Evolutionary conservation across 1,140 invertebrate species (phyloP), one percentile per base, ranked within the genome.

Genomic region (Panulirus ornatus): DNA sequence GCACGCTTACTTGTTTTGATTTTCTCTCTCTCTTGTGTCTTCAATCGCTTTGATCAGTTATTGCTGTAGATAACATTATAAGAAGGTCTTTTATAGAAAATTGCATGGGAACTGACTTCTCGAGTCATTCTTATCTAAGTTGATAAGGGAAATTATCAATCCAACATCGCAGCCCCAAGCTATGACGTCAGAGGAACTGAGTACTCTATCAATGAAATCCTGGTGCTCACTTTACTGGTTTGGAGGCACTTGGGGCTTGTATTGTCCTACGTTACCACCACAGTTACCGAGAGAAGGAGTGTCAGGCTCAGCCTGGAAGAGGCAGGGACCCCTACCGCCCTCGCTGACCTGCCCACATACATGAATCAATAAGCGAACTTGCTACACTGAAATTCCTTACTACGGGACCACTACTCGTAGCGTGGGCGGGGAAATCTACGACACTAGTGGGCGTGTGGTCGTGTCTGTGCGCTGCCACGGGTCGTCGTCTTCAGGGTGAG

Each of bases 131-230:
- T 34, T 16, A 9, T 16, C 0, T 47, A 38, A n/a, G n/a, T n/a
- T n/a, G n/a, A n/a, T n/a, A n/a, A n/a, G n/a, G n/a, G n/a, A 40
- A 58, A 22, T 27, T 82, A 6, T 0, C 11, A 22, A 63, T 0
- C n/a, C 54, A 22, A n/a, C 16, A 38, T 63, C 27, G 30, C 30
- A 27, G 14, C n/a, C n/a, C 51, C 40, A 30, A 22, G 51, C 54
- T 63, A 82, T 82, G 79, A 82, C 79, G 79, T 82, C 79, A 82
- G 42, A 63, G 51, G 51, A 34, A 58, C 8, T 19, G 9, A 58
- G 79, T 58, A 63, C 51, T 27, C 54, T 63, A 63, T 63, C 54
- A 58, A 82, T 63, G 51, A 63, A 54, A 36, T 82, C 51, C 79
- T 82, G 34, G 27, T 82, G 51, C 16, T 58, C 51, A 58, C 16